Conservation (phyloP, 2,888 invertebrate genomes). For the Hypselothyrea guttata region DNA sequence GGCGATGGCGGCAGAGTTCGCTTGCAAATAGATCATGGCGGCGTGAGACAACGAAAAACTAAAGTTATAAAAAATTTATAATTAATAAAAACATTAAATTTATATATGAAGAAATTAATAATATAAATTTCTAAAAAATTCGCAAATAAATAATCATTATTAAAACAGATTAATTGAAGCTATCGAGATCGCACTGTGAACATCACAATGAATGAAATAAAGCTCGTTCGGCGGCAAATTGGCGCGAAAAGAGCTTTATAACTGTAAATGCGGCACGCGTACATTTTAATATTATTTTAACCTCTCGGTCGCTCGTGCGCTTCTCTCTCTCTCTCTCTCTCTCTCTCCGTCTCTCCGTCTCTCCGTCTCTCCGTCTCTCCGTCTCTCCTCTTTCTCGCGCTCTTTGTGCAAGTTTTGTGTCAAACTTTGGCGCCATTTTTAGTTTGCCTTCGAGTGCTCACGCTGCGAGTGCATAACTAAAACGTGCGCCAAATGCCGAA, state of each 20-base stretch:
- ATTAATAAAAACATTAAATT: no score
- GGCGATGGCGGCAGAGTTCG: not conserved
- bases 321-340: not conserved
- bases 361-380: slow-evolving; percentile 20
- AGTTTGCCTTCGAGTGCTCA: slow-evolving; percentile 64
- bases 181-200: no score
- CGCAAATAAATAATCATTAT: no score
- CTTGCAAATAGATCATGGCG: slow-evolving; percentile 28
- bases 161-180: no score
- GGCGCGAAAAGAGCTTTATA: slow-evolving; percentile 61
- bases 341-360: not conserved
- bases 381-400: slow-evolving; percentile 8
- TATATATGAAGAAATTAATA: no score
- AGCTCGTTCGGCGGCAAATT: slow-evolving; percentile 33
- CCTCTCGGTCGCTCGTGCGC: no score
- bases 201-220: slow-evolving; percentile 6
- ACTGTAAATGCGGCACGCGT: slow-evolving; percentile 46
- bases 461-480: slow-evolving; percentile 62
- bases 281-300: slow-evolving; percentile 17
- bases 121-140: no score
- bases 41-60: no score
- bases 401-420: slow-evolving; percentile 37
- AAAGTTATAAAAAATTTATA: no score
- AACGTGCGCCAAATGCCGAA: slow-evolving; percentile 61
- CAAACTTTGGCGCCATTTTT: slow-evolving; percentile 79